phyloP scores from a whole-genome alignment of 2,113 vertebrate genomes.

The Cottus gobio region DNA sequence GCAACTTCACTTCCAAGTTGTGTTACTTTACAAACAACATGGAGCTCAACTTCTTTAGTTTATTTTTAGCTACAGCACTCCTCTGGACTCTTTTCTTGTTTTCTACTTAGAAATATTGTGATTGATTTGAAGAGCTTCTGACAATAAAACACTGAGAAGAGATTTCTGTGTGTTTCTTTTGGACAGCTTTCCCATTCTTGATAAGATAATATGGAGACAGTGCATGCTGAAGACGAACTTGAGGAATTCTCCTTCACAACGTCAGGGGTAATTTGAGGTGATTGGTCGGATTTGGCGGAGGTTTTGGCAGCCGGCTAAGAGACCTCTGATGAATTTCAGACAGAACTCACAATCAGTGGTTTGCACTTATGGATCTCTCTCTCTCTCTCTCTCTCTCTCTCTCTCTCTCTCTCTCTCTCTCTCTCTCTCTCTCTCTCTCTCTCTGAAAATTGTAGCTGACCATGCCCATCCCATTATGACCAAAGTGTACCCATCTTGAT shows the following conservation, averaged over 20 bases:
- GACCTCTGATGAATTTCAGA: background rate
- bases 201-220: background rate
- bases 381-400: too few relatives aligned
- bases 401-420: too few relatives aligned
- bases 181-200: background rate
- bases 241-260: background rate
- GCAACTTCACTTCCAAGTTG: background rate
- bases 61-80: background rate
- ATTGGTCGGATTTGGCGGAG: background rate
- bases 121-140: background rate
- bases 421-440: too few relatives aligned
- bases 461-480: background rate
- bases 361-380: constrained; percentile 1
- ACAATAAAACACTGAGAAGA: background rate
- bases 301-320: background rate
- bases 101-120: background rate
- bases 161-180: background rate
- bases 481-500: background rate
- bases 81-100: background rate
- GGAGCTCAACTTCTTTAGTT: background rate
- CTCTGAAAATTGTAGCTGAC: background rate
- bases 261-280: background rate
- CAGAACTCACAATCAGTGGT: constrained; percentile 14
- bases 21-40: background rate
- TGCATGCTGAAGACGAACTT: background rate